Evolutionary conservation across 2,888 invertebrate genomes (phyloP).

Genomic region (Spodoptera exigua): DNA sequence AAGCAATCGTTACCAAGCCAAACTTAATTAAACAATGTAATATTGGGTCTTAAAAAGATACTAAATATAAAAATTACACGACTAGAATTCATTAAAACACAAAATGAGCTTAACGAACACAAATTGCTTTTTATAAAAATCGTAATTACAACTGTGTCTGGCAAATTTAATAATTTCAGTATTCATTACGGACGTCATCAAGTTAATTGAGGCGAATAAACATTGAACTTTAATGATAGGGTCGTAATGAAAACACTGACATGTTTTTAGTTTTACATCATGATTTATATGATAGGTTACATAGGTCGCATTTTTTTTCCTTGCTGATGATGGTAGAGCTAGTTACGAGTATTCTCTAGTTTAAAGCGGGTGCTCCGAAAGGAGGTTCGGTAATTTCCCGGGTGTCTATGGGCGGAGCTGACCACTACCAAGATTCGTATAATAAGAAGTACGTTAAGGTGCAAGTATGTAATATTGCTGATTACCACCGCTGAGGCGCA

Average conservation of each 20-base stretch:
- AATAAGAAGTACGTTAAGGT: too few species aligned
- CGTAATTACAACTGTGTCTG: constrained; percentile 36
- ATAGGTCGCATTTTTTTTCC: too few species aligned
- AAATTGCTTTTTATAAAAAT: constrained; percentile 13
- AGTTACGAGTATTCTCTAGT: too few species aligned
- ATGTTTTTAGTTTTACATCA: constrained; percentile 14
- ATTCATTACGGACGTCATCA: constrained; percentile 41
- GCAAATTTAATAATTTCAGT: constrained; percentile 41
- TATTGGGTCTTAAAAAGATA: not conserved
- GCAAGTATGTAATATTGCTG: too few species aligned
- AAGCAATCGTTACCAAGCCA: too few species aligned
- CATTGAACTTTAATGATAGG: constrained; percentile 11
- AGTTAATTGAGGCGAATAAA: constrained; percentile 46
- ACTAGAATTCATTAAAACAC: constrained; percentile 22
- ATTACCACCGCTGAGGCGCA: too few species aligned
- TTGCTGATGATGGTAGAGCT: too few species aligned
- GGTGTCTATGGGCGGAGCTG: too few species aligned
- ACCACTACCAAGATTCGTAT: too few species aligned
- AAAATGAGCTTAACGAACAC: constrained; percentile 28
- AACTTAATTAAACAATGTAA: not conserved
- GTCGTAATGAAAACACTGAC: constrained; percentile 14
- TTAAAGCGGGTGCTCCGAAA: too few species aligned
- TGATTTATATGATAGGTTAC: constrained; percentile 26
- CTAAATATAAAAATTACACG: constrained; percentile 1
- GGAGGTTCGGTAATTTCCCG: too few species aligned